Base-by-base conservation (phyloP, 23 tunicate genomes). In the Pegea sp. region DNA sequence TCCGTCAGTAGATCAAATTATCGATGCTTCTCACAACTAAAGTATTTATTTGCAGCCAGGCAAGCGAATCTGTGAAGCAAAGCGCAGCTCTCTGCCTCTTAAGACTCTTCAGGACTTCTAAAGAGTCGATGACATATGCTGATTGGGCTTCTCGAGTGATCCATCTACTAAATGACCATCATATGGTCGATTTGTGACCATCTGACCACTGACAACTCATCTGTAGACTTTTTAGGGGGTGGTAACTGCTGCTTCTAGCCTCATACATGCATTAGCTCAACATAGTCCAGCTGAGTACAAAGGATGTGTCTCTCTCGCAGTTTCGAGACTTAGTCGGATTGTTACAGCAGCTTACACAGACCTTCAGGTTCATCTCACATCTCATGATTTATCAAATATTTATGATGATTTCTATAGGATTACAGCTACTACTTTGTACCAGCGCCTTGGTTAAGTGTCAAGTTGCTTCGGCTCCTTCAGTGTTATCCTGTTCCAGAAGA, bases 381-480 rank as follows among this genome's bases (percentile, higher is more conserved):
- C n/a, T n/a, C n/a, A n/a, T n/a, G n/a, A n/a, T n/a, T n/a, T n/a
- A n/a, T n/a, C n/a, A n/a, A n/a, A n/a, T n/a, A n/a, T n/a, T n/a
- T n/a, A n/a, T n/a, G n/a, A n/a, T n/a, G n/a, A n/a, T n/a, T n/a
- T 48, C 58, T 55, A 4, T 70, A 74, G 87, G 97, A 87, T 33
- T 87, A 87, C 69, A 87, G 81, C n/a, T 87, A 87, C 44, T 87
- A 87, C 34, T 87, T 87, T 46, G 98, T 89, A 0, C 98, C 98
- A 16, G 98, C 98, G 26, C 98, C 98, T 31, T 89, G 98, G 98
- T 68, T 89, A 16, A 76, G 90, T 52, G 90, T 77, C 13, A 89
- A 89, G 60, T 54, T 89, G 16, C 67, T 89, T 25, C 59, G 92
- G 28, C 72, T 89, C 3, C 76, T 89, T 24, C 98, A 89, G 30